These are phyloP conservation scores for Trichacis sp. DNA, from an alignment of 2,888 invertebrate genomes.

Conservation along the genomic window DNA sequence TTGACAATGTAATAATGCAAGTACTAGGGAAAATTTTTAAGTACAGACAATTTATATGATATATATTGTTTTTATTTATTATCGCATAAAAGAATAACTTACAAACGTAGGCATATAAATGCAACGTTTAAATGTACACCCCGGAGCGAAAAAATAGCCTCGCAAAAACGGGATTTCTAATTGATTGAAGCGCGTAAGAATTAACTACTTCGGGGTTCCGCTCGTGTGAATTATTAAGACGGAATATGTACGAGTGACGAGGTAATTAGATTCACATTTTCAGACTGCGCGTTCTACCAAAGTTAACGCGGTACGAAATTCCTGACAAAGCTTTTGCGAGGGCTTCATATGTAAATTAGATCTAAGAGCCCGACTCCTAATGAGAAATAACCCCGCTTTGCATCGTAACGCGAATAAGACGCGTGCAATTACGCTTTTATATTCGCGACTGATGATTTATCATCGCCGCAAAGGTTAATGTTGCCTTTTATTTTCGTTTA, in stretches of 20 bases:
- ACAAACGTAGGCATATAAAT: neutral
- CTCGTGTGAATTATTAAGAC: neutral
- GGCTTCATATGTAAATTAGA: slow-evolving; percentile 9
- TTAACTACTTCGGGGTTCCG: neutral
- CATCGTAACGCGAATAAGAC: slow-evolving; percentile 3
- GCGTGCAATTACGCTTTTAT: slow-evolving; percentile 3
- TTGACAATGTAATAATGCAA: too few species aligned
- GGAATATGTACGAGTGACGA: neutral
- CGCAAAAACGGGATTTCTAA: too few species aligned
- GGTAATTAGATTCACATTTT: neutral
- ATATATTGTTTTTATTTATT: too few species aligned
- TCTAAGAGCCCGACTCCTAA: slow-evolving; percentile 8
- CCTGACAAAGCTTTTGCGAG: slow-evolving; percentile 7
- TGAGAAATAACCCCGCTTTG: slow-evolving; percentile 3
- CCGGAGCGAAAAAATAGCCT: neutral
- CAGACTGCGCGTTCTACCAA: neutral
- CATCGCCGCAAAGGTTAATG: neutral
- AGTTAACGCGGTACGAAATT: slow-evolving; percentile 5
- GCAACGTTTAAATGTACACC: too few species aligned
- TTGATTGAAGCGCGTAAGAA: too few species aligned
- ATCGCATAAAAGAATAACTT: too few species aligned
- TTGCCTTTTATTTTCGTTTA: neutral
- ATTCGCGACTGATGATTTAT: neutral
- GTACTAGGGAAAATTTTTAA: too few species aligned
- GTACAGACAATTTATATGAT: too few species aligned